phyloP scores from a whole-genome alignment of 2,113 vertebrate genomes.

The Myotis yumanensis region DNA sequence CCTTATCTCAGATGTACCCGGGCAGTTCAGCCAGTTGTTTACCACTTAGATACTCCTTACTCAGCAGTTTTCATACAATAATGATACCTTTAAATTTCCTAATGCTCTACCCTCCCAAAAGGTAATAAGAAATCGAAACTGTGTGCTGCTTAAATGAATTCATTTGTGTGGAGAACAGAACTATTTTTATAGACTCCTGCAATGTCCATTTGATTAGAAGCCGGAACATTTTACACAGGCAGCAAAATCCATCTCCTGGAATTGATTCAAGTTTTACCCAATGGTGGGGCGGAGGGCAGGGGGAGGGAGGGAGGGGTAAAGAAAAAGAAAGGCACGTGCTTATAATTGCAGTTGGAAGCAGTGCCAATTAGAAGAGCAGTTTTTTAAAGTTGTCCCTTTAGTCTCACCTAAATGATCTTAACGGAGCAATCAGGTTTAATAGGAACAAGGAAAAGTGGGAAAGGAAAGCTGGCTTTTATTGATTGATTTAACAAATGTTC shows the following conservation, averaged over 20 bases:
- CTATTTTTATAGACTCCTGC: constrained; percentile 33
- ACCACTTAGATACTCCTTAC: constrained; percentile 36
- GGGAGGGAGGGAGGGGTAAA: neutral
- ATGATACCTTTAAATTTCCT: constrained; percentile 48
- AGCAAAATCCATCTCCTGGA: constrained; percentile 47
- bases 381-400: constrained; percentile 68
- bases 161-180: constrained; percentile 56
- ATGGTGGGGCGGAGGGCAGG: neutral
- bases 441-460: neutral
- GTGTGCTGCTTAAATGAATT: constrained; percentile 49
- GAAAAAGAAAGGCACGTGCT: constrained; percentile 51
- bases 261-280: constrained; percentile 46
- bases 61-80: constrained; percentile 54
- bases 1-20: constrained; percentile 46
- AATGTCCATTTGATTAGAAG: constrained; percentile 56
- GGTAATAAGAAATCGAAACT: constrained; percentile 57
- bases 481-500: constrained; percentile 6
- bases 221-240: constrained; percentile 54
- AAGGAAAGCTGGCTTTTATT: neutral
- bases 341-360: constrained; percentile 75
- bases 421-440: constrained; percentile 27
- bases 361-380: constrained; percentile 37
- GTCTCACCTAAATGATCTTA: constrained; percentile 74
- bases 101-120: constrained; percentile 51
- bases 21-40: constrained; percentile 30